Evolutionary conservation across 2,888 invertebrate genomes (phyloP), one percentile per base, ranked within the genome.

Genomic region (Lasioglossum villosulum): DNA sequence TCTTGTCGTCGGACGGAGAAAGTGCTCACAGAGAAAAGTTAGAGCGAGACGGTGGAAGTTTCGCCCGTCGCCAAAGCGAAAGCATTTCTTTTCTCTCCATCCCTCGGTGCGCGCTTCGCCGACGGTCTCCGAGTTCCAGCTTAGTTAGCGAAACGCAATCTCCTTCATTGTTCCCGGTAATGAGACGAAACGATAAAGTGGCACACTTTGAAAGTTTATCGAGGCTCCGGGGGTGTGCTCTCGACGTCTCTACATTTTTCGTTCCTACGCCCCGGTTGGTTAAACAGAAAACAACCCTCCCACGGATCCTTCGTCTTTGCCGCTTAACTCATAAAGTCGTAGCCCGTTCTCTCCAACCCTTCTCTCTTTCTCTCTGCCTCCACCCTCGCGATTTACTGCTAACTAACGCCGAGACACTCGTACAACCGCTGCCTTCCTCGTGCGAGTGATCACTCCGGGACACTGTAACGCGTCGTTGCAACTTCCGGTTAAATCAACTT

Each of bases 151-250:
- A 90, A 89, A 91, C 86, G 91, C 89, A 88, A 91, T 90, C 91
- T 88, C 86, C 85, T 86, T 88, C 87, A 90, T 92, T 92, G 91
- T 93, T 83, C 84, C 66, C 82, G 85, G 89, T 93, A 93, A 93
- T 92, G 93, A 93, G 92, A 91, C 91, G 88, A 92, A 92, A 91
- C 92, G 92, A 91, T 92, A 91, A 92, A 92, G 91, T 88, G 90
- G 91, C 88, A 89, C 86, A 87, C 89, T 91, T 91, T 84, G 89
- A 91, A 91, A 93, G 93, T 93, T 92, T 92, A 91, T 93, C 90
- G 88, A 88, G 82, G 75, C 84, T 80, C 84, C 74, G 78, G 74
- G 76, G 76, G 82, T 80, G 81, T 87, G 83, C 86, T 83, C 80
- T 78, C 77, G 70, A 75, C 75, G 42, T 79, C 42, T 68, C 80